These are phyloP conservation scores for Latheticus oryzae DNA, from an alignment of 2,888 invertebrate species.

Conservation along the genomic window DNA sequence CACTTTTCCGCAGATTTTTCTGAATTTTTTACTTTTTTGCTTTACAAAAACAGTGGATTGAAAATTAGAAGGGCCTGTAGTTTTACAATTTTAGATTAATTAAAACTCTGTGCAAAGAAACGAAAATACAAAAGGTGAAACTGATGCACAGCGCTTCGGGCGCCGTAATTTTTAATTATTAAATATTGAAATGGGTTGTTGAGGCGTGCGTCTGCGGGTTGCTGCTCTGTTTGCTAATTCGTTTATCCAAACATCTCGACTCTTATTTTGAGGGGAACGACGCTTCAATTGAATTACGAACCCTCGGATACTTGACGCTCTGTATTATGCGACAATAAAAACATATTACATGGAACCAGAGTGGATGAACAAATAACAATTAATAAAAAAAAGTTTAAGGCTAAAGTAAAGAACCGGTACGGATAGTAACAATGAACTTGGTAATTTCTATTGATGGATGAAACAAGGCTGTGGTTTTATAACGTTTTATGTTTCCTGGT, in stretches of 20 bases:
- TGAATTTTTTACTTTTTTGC: too few relatives aligned
- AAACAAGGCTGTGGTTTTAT: too few relatives aligned
- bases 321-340: conserved; percentile 54
- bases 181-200: conserved; percentile 50
- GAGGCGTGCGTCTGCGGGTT: conserved; percentile 44
- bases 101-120: too few relatives aligned
- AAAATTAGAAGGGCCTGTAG: too few relatives aligned
- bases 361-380: conserved; percentile 33
- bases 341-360: conserved; percentile 45
- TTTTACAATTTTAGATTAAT: too few relatives aligned
- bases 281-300: conserved; percentile 56
- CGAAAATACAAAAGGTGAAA: too few relatives aligned
- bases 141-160: conserved; percentile 43
- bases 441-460: too few relatives aligned
- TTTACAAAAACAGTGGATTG: too few relatives aligned
- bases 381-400: conserved; percentile 19
- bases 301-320: conserved; percentile 46
- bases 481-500: too few relatives aligned
- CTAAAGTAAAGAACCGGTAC: too few relatives aligned
- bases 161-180: conserved; percentile 56
- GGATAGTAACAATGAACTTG: too few relatives aligned
- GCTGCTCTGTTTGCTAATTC: conserved; percentile 57
- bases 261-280: conserved; percentile 46
- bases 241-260: conserved; percentile 58
- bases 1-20: too few relatives aligned